Evolutionary conservation across 1,140 invertebrate species (phyloP), one percentile per base, ranked within the genome.

Genomic region (Drosophila subpulchrella): DNA sequence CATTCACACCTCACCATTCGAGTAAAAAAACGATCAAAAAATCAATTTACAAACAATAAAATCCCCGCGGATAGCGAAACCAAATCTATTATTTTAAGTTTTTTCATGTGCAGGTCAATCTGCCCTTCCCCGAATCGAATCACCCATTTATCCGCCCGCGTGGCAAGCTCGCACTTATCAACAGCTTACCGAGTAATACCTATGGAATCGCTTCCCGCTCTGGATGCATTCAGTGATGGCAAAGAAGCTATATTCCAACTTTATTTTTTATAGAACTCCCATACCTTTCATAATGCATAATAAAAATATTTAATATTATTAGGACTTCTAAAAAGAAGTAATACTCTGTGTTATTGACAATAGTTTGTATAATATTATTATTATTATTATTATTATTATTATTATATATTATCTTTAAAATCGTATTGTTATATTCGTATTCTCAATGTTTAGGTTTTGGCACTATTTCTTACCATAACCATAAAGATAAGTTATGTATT

Each of bases 31-130:
- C 13, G 12, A 53, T 27, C 15, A 54, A 62, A 30, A 67, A 63
- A 51, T 36, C n/a, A 20, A 36, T 67, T 20, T 4, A 6, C 38
- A 36, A 51, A 63, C 46, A 17, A 7, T 13, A 11, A 63, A 67
- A 63, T 36, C 46, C 38, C 12, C 1, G 10, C n/a, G 59, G 59
- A 65, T 67, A 67, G 6, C 59, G 20, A 63, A 67, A 63, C 59
- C 36, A 65, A 67, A 34, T 70, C 66, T 70, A 65, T 68, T 68
- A 65, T 68, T 68, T 68, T 44, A 68, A 65, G 34, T 70, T 70
- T 34, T 34, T 67, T 70, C 20, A 55, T 32, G 20, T 17, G 3
- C 15, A 38, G 24, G 15, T 15, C n/a, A 32, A 7, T 10, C 38
- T 55, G 36, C n/a, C 4, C 27, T 6, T 44, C 11, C 41, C 12